phyloP scores from a whole-genome alignment of 2,888 invertebrate genomes.

The Geophilus truncorum region DNA sequence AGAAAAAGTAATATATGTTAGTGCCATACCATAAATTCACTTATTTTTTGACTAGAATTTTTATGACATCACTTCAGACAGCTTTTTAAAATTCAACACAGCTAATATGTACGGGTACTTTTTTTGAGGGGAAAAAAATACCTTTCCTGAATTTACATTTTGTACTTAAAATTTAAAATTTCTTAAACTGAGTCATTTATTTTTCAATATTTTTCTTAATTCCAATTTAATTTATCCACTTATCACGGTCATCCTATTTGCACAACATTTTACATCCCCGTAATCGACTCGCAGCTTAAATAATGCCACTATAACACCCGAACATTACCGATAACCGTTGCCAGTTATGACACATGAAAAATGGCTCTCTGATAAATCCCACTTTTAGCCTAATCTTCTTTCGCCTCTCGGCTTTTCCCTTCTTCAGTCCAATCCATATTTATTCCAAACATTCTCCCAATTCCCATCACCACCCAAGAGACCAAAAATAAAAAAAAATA shows the following conservation, averaged over 20 bases:
- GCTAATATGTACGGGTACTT: no score
- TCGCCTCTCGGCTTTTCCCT: not conserved
- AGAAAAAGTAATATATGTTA: no score
- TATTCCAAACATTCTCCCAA: not conserved
- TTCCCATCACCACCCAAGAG: not conserved
- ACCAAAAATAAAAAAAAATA: not conserved
- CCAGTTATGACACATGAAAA: not conserved
- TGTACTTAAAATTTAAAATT: no score
- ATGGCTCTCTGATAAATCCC: not conserved
- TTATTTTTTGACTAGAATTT: no score
- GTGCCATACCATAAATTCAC: no score
- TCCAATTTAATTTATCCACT: no score
- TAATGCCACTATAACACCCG: not conserved
- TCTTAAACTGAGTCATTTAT: no score
- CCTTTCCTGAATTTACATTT: no score
- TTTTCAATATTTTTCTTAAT: no score
- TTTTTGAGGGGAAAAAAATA: no score
- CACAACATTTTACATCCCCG: not conserved
- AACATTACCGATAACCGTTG: not conserved
- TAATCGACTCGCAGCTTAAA: not conserved
- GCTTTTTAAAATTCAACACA: no score
- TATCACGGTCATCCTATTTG: not conserved
- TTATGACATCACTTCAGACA: no score
- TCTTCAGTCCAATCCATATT: not conserved
- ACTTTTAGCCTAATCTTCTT: not conserved